phyloP scores from a whole-genome alignment of 2,888 invertebrate genomes.

The Caenorhabditis plicata region DNA sequence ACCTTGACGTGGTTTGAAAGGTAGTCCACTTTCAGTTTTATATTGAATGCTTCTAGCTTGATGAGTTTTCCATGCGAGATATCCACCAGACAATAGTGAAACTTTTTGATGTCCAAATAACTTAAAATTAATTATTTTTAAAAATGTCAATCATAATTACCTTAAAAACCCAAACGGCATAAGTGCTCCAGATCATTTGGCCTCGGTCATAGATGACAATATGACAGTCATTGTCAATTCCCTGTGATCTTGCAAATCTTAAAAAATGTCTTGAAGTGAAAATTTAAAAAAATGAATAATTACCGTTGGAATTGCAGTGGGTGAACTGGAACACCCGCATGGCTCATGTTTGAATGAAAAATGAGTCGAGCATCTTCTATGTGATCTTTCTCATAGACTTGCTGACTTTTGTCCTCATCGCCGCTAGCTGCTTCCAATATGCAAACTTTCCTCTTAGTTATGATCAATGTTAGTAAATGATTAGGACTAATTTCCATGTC shows the following conservation, averaged over 20 bases:
- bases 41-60: constrained; percentile 43
- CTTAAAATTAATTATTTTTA: too few relatives aligned
- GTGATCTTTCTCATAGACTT: constrained; percentile 44
- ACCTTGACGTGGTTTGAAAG: constrained; percentile 11
- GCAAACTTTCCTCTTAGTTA: constrained; percentile 57
- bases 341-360: constrained; percentile 58
- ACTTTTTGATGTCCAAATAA: constrained; percentile 57
- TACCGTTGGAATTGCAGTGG: constrained; percentile 54
- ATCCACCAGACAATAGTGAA: constrained; percentile 57
- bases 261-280: too few relatives aligned
- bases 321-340: constrained; percentile 63
- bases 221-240: constrained; percentile 61
- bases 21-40: constrained; percentile 33
- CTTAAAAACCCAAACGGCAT: constrained; percentile 63
- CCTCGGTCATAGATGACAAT: constrained; percentile 60
- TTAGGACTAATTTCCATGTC: constrained; percentile 52
- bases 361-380: constrained; percentile 56
- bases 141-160: too few relatives aligned
- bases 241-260: constrained; percentile 56
- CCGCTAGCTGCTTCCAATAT: constrained; percentile 54
- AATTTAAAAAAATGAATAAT: neutral
- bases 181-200: constrained; percentile 59
- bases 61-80: constrained; percentile 52
- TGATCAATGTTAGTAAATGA: constrained; percentile 52
- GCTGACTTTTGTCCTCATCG: constrained; percentile 41